Evolutionary conservation across 2,797 vertebrate species (phyloP).

Genomic region (Borostomias antarcticus): DNA sequence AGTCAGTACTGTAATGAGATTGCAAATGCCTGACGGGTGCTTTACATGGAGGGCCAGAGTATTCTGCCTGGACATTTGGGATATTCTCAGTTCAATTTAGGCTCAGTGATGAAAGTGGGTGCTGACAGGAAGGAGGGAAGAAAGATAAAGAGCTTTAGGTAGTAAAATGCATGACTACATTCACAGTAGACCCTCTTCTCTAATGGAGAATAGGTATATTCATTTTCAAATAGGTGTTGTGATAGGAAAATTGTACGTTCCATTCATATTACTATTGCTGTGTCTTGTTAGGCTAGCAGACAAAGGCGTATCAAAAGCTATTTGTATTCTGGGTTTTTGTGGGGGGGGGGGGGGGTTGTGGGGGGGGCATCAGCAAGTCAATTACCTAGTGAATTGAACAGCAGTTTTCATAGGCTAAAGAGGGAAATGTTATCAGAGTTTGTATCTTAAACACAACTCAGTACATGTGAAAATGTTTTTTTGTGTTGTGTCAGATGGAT

Average conservation of each 20-base stretch:
- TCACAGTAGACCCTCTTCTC: slow-evolving; percentile 2
- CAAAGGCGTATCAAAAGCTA: slow-evolving; percentile 13
- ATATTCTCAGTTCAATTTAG: slow-evolving; percentile 30
- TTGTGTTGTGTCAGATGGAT: slow-evolving; percentile 15
- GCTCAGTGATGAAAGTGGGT: slow-evolving; percentile 9
- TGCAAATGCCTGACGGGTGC: slow-evolving; percentile 49
- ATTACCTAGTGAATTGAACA: slow-evolving; percentile 10
- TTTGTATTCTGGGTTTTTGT: slow-evolving; percentile 31
- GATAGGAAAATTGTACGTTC: slow-evolving; percentile 40
- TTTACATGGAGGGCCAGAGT: slow-evolving; percentile 51
- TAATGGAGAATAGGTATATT: slow-evolving; percentile 1
- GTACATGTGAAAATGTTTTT: no score
- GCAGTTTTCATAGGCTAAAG: neutral
- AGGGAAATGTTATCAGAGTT: neutral
- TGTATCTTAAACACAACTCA: neutral
- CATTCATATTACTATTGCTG: slow-evolving; percentile 39
- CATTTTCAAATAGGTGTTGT: slow-evolving; percentile 34
- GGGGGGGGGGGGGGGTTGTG: slow-evolving; percentile 20
- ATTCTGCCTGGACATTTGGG: slow-evolving; percentile 29
- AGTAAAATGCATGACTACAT: slow-evolving; percentile 24
- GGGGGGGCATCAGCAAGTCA: slow-evolving; percentile 25
- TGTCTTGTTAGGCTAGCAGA: slow-evolving; percentile 34
- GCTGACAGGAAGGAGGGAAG: neutral
- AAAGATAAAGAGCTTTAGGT: neutral
- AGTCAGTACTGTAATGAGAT: slow-evolving; percentile 57